Percentiles rank a stretch among this genome's conserved stretches.
Conservation (phyloP, 2,113 vertebrate genomes). For the Entosphenus tridentatus region DNA sequence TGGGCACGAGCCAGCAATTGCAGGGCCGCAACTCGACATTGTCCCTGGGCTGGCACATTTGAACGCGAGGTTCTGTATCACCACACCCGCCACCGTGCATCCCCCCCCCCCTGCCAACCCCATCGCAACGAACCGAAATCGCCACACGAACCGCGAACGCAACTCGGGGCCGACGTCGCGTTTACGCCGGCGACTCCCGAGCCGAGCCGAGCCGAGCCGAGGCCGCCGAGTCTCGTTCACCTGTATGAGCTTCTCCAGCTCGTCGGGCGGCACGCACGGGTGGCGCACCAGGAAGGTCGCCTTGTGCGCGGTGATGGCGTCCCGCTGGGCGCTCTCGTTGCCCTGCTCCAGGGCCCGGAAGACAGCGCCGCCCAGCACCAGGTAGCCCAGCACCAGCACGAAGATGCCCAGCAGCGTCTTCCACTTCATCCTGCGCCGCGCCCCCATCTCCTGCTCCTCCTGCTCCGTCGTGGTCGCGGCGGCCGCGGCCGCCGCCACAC, state of each 20-base stretch:
- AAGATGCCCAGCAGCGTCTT: conserved; percentile 93
- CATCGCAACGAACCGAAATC: no score
- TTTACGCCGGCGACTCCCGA: no score
- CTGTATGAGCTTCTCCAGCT: conserved; percentile 82
- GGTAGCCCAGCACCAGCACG: conserved; percentile 76
- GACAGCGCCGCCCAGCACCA: conserved; percentile 78
- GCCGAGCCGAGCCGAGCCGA: no score
- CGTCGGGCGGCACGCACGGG: conserved; percentile 58
- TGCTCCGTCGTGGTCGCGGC: not conserved
- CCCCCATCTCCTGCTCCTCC: not conserved
- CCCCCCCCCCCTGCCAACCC: no score
- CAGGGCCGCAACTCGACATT: no score
- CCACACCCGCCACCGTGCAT: no score
- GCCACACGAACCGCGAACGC: no score
- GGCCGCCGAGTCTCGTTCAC: conserved; percentile 20
- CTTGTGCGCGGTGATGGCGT: conserved; percentile 59
- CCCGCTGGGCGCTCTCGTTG: conserved; percentile 54
- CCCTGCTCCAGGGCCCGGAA: conserved; percentile 87
- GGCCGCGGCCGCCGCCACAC: not conserved
- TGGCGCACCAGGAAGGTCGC: conserved; percentile 54
- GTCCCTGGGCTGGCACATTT: no score
- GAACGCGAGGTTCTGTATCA: no score
- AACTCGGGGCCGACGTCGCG: no score
- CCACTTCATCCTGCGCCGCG: conserved; percentile 58
- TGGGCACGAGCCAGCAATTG: no score